A percentile compares a stretch with the other conserved stretches of the same genome.
Conservation (phyloP, 1,140 invertebrate species). For the Pararge aegeria region DNA sequence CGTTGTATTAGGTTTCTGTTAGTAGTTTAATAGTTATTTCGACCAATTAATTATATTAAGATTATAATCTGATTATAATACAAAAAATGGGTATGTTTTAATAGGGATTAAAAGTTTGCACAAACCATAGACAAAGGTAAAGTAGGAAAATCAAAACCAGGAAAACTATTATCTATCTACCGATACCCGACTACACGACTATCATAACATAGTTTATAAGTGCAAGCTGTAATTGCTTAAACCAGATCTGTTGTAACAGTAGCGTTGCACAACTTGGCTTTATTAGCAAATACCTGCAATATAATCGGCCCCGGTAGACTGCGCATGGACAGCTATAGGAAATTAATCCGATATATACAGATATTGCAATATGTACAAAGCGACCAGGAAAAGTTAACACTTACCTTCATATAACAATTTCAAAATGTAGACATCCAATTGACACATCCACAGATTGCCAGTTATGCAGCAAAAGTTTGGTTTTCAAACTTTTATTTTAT, state of each 20-base stretch:
- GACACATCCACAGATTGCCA: no score
- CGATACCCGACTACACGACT: constrained; percentile 8
- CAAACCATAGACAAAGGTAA: no score
- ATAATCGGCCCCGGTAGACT: background rate
- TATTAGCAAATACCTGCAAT: constrained; percentile 19
- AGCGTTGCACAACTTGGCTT: constrained; percentile 19
- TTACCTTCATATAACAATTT: no score
- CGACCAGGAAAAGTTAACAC: background rate
- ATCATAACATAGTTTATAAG: constrained; percentile 14
- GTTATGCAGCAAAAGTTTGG: no score
- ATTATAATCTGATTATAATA: no score
- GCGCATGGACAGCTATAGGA: background rate
- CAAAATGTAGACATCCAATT: no score
- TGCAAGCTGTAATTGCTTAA: constrained; percentile 8
- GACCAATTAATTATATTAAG: no score
- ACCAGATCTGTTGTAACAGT: constrained; percentile 1
- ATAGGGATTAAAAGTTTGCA: no score
- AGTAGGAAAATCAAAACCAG: background rate
- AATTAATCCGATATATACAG: background rate
- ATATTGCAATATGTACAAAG: background rate
- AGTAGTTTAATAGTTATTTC: no score
- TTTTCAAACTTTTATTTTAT: no score
- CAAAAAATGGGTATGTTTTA: no score
- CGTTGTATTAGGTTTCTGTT: no score
- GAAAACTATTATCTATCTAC: constrained; percentile 11